Evolutionary conservation across 2,113 vertebrate species (phyloP), one percentile per base, ranked within the genome.

Genomic region (Eidolon helvum): DNA sequence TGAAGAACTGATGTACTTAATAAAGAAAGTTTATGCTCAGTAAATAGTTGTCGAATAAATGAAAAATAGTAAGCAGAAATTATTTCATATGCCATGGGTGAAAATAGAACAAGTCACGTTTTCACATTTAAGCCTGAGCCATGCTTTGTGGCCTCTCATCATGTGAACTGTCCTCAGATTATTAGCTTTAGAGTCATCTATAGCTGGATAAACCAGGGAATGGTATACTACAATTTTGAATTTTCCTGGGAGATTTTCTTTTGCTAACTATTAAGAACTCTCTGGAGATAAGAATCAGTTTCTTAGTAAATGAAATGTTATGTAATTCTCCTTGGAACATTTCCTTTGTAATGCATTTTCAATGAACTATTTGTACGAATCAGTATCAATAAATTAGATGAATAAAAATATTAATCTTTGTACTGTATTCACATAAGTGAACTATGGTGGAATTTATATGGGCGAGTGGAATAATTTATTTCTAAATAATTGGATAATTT

Each of bases 301-400:
- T 97, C 69, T 94, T n/a, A 0, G 72, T 79, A 87, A 96, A 50
- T 92, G 24, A 91, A 65, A 72, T 69, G 59, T 95, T 92, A 71
- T 79, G 1, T 72, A 75, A 53, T 90, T 77, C 6, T 65, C 22
- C 45, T 71, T 92, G 53, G 22, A 40, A 9, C 4, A 92, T 68
- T 85, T 92, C 21, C 45, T 96, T 68, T 72, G 2, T 35, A 71
- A 28, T 78, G 19, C 50, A 83, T 85, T 96, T 94, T 66, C 28
- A 75, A 57, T 7, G 15, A 83, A 74, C 33, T 90, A 33, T 88
- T 91, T 92, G 4, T 80, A 40, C 55, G 91, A 63, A 66, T 89
- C 7, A 75, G 11, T 77, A 74, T 78, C 24, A 87, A 79, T 63
- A 96, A 85, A 71, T 53, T 61, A 87, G 26, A 9, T 65, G 43